Percentiles rank a stretch among this genome's conserved stretches.
phyloP scores from a whole-genome alignment of 23 tunicate genomes.

The Ciona savignyi region DNA sequence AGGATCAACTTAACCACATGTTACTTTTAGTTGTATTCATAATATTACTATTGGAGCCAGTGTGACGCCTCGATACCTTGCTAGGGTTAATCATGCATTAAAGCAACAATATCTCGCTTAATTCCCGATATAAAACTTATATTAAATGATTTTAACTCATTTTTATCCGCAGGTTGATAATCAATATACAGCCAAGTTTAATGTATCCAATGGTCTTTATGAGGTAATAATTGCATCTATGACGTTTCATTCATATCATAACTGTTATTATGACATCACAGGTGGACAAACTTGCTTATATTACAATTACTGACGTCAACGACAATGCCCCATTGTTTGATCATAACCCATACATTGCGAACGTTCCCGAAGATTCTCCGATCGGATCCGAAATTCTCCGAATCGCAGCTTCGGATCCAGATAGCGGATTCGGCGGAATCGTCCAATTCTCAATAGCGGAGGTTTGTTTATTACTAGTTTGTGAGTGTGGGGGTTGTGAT shows the following conservation, averaged over 20 bases:
- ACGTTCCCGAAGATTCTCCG: slow-evolving; percentile 26
- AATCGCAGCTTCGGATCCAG: slow-evolving; percentile 58
- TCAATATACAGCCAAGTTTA: slow-evolving; percentile 35
- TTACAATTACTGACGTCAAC: slow-evolving; percentile 50
- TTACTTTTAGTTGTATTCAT: too few species aligned
- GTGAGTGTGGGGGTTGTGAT: too few species aligned
- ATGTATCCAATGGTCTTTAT: slow-evolving; percentile 24
- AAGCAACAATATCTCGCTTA: too few species aligned
- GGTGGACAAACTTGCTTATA: slow-evolving; percentile 44
- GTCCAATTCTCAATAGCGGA: slow-evolving; percentile 32
- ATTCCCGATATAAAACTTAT: too few species aligned
- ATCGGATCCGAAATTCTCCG: slow-evolving; percentile 35
- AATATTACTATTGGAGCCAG: too few species aligned
- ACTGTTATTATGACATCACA: too few species aligned
- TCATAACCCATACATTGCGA: slow-evolving; percentile 20
- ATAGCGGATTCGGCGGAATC: slow-evolving; percentile 28
- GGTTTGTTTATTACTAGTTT: slow-evolving; percentile 13
- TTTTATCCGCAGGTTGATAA: slow-evolving; percentile 20
- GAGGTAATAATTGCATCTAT: slow-evolving; percentile 20
- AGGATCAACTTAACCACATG: too few species aligned
- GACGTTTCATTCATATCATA: too few species aligned
- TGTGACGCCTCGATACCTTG: too few species aligned
- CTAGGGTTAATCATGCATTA: too few species aligned
- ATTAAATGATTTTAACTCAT: too few species aligned
- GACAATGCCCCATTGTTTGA: slow-evolving; percentile 80